phyloP scores from a whole-genome alignment of 2,797 vertebrate species.

The Gallinago solitaria region DNA sequence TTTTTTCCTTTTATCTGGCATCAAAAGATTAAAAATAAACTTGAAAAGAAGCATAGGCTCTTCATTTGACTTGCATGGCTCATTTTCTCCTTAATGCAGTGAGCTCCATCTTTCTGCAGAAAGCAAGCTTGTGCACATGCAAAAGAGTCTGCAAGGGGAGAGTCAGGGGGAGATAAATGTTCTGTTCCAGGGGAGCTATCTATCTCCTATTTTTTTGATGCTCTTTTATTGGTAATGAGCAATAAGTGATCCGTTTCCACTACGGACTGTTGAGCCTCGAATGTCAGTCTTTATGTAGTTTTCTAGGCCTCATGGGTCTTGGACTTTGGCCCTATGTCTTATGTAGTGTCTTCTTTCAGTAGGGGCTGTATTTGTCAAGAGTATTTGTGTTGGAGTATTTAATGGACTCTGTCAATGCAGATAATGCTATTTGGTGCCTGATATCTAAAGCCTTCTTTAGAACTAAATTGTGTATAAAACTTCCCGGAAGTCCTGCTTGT shows the following conservation, averaged over 20 bases:
- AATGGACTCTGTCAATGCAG: neutral
- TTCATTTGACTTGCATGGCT: constrained; percentile 28
- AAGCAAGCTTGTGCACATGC: neutral
- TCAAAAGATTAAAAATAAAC: constrained; percentile 42
- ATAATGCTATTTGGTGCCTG: neutral
- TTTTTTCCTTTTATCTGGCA: constrained; percentile 46
- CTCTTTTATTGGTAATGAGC: neutral
- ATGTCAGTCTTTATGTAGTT: neutral
- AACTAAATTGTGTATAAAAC: neutral
- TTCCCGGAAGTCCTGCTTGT: neutral
- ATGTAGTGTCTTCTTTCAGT: neutral
- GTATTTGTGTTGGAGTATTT: neutral
- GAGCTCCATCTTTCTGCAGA: neutral
- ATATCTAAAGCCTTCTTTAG: neutral
- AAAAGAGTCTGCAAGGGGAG: neutral
- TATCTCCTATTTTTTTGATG: neutral
- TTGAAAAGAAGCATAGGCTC: neutral
- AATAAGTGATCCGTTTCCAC: neutral
- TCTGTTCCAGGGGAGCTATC: neutral
- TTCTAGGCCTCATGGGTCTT: neutral
- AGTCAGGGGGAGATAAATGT: neutral
- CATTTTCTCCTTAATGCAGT: neutral
- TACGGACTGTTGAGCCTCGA: neutral
- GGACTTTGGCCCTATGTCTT: neutral
- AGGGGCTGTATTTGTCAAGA: neutral